Evolutionary conservation across 2,797 vertebrate species (phyloP), one percentile per base, ranked within the genome.

Genomic region (Vespertilio murinus): DNA sequence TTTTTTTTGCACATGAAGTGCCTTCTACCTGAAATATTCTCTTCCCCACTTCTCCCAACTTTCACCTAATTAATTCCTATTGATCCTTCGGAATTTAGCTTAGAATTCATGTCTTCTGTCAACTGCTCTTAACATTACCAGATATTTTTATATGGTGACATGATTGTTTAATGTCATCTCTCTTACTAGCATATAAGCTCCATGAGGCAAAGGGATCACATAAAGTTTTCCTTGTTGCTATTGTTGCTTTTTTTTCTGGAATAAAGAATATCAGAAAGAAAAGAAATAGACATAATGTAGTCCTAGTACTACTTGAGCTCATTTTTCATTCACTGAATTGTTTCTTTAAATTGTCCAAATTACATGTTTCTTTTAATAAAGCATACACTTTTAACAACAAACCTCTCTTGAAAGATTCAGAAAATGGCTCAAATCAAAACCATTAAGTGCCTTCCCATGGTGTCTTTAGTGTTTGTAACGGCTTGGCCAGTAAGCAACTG

Each of bases 351-450:
- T 18, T 59, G 38, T 56, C 35, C 78, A 65, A 73, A 79, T 59
- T 69, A 74, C 38, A 95, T 9, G 88, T 5, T 61, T 49, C 61
- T 87, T 97, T 95, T 91, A 93, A 30, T 38, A 98, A 97, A 95
- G 67, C 70, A 93, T 89, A 95, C 94, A 93, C 73, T 96, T 97
- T 95, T 94, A 92, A 93, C 52, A 1, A 1, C 30, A 89, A 96
- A 84, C 28, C 14, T 94, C 42, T 95, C 56, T 42, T 54, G 52
- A 70, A 93, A 89, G 42, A 28, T 56, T 89, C 88, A 71, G 45
- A 96, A 96, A 89, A 85, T 49, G 70, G 97, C 40, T 33, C 25
- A 14, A 95, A 73, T 14, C 16, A 78, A 95, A 95, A 89, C 40
- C 49, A 93, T 70, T 64, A 90, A 79, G 28, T 90, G 56, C 67